A percentile compares a stretch with the other conserved stretches of the same genome.
Evolutionary conservation across 2,888 invertebrate genomes (phyloP).

Genomic region (Orthosia gracilis): DNA sequence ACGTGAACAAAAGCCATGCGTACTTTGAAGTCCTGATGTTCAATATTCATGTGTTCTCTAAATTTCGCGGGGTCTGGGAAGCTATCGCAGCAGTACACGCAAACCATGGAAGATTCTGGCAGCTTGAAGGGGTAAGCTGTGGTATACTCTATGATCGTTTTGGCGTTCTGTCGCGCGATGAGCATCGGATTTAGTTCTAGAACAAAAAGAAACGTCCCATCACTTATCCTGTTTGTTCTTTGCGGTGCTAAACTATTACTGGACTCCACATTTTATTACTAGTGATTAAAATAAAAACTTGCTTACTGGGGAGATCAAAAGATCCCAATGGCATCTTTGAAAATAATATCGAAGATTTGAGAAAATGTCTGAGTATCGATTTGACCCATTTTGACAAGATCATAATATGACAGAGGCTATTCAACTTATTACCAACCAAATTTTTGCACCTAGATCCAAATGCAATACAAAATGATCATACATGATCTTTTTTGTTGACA

Average conservation of each 20-base stretch:
- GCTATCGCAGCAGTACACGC: conserved; percentile 73
- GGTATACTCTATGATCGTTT: conserved; percentile 67
- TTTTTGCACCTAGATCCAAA: neutral
- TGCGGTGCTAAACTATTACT: conserved; percentile 12
- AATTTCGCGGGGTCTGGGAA: conserved; percentile 70
- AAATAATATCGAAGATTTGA: neutral
- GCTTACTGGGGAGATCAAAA: neutral
- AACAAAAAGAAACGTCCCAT: conserved; percentile 71
- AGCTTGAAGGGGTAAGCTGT: conserved; percentile 73
- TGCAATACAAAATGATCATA: neutral
- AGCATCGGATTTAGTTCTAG: conserved; percentile 67
- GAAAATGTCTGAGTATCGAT: neutral
- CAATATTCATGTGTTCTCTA: conserved; percentile 69
- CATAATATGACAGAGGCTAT: neutral
- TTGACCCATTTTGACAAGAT: neutral
- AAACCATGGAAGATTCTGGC: conserved; percentile 65
- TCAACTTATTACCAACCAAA: neutral
- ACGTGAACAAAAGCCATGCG: conserved; percentile 68
- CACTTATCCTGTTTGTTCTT: conserved; percentile 49
- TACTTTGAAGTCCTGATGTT: conserved; percentile 68
- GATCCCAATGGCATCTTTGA: neutral
- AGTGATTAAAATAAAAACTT: neutral
- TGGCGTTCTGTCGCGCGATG: conserved; percentile 69
- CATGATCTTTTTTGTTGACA: no score
- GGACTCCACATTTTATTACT: conserved; percentile 15